phyloP scores from a whole-genome alignment of 2,113 vertebrate species.

The Martes martes region DNA sequence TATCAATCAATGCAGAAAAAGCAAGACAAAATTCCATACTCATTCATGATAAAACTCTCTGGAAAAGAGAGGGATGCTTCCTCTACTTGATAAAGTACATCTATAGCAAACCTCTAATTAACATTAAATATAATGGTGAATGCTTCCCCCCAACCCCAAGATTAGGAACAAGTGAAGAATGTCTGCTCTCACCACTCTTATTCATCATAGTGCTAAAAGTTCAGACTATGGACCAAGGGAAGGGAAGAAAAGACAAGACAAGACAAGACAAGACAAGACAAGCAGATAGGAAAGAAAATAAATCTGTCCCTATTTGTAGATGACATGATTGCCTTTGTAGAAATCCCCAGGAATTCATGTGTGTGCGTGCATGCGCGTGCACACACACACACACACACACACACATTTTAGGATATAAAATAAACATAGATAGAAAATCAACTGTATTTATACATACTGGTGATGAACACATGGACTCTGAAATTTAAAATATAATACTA shows the following conservation, averaged over 20 bases:
- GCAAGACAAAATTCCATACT: not conserved
- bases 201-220: not conserved
- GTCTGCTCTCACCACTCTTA: not conserved
- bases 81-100: not conserved
- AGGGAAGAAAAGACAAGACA: not conserved
- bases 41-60: not conserved
- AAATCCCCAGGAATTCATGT: not conserved
- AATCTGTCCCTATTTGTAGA: not conserved
- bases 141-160: not conserved
- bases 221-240: not conserved
- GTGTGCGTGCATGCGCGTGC: accelerated
- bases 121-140: not conserved
- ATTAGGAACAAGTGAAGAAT: not conserved
- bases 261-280: not conserved
- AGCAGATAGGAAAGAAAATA: not conserved
- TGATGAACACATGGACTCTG: not conserved
- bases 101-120: not conserved
- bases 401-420: not conserved
- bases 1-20: not conserved
- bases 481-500: not conserved
- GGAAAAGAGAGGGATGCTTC: not conserved
- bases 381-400: no score
- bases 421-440: not conserved
- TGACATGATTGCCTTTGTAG: not conserved
- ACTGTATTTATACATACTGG: not conserved